Conservation (phyloP, 2,113 vertebrate species). For the Eolophus roseicapilla region DNA sequence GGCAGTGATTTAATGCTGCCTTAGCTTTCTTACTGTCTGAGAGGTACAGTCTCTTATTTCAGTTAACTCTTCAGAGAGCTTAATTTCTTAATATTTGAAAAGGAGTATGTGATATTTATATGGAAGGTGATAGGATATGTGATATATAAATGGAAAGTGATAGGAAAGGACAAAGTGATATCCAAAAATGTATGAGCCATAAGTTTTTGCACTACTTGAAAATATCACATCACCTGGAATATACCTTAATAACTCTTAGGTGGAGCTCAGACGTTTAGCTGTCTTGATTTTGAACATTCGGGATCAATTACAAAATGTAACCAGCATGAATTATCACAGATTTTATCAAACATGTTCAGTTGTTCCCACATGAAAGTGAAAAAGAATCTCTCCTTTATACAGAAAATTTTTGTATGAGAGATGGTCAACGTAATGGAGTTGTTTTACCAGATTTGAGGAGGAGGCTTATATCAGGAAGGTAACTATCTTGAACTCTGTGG, state of each 20-base stretch:
- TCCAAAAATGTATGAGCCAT: not conserved
- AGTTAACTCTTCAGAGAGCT: not conserved
- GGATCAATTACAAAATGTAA: not conserved
- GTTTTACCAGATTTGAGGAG: not conserved
- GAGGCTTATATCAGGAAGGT: not conserved
- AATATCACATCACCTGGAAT: not conserved
- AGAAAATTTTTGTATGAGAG: not conserved
- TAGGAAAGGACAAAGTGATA: not conserved
- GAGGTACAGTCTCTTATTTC: not conserved
- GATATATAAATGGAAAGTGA: not conserved
- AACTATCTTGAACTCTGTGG: not conserved
- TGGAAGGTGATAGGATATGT: not conserved
- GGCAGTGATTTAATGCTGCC: not conserved
- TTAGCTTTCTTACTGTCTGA: not conserved
- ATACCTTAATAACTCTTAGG: not conserved
- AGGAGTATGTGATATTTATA: not conserved
- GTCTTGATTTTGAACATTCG: not conserved
- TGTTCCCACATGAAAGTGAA: not conserved
- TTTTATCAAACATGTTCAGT: not conserved
- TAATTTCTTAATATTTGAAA: not conserved
- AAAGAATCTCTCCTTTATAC: not conserved
- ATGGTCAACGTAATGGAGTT: not conserved
- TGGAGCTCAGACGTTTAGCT: not conserved
- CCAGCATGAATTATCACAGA: not conserved
- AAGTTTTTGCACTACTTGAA: not conserved